A percentile compares a stretch with the other conserved stretches of the same genome.
Evolutionary conservation across 2,113 vertebrate species (phyloP).

Genomic region (Sarotherodon lohbergeri): DNA sequence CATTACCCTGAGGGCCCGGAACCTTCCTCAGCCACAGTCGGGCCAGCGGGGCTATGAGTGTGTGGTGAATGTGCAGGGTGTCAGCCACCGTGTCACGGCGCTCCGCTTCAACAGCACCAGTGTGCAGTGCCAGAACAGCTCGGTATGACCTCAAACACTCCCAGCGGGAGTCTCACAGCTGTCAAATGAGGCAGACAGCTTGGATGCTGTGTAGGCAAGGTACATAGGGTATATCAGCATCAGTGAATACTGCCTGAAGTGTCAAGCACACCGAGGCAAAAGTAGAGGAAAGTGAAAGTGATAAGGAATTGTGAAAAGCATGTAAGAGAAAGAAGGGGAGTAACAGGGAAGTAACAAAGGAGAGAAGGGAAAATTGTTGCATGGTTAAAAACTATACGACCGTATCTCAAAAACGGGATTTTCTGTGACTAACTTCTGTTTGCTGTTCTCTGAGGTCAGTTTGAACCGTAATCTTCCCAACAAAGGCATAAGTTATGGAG

Average conservation of each 20-base stretch:
- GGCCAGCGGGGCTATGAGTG: slow-evolving; percentile 96
- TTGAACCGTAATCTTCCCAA: not conserved
- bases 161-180: slow-evolving; percentile 42
- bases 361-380: not conserved
- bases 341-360: not conserved
- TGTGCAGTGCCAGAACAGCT: slow-evolving; percentile 98
- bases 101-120: slow-evolving; percentile 99
- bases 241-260: slow-evolving; percentile 21
- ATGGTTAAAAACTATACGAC: not conserved
- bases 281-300: not conserved
- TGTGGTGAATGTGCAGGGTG: slow-evolving; percentile 85
- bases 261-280: slow-evolving; percentile 4
- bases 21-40: slow-evolving; percentile 94
- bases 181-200: slow-evolving; percentile 46
- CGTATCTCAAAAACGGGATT: not conserved
- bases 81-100: slow-evolving; percentile 88
- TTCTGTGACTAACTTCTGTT: not conserved
- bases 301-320: not conserved
- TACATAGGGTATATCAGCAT: slow-evolving; percentile 38
- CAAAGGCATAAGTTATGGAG: not conserved
- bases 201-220: slow-evolving; percentile 36
- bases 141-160: slow-evolving; percentile 74
- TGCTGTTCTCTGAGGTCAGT: not conserved
- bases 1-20: slow-evolving; percentile 89
- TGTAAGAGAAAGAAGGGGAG: not conserved